Evolutionary conservation across 2,888 invertebrate genomes (phyloP).

Genomic region (Holacanthella duospinosa): DNA sequence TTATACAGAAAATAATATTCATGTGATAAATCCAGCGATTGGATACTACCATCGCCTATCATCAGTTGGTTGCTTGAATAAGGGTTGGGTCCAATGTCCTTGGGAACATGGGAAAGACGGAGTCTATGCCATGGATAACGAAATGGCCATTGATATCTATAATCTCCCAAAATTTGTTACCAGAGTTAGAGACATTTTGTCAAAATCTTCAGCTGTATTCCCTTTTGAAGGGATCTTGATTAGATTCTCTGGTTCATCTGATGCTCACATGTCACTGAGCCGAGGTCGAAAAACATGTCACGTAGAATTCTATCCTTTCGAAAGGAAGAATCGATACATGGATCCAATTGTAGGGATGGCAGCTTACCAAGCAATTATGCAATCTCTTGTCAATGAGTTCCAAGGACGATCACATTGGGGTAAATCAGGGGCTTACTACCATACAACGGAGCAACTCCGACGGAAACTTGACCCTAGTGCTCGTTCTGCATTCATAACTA

Average conservation of each 20-base stretch:
- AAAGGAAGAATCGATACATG: slow-evolving; percentile 4
- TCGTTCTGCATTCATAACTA: slow-evolving; percentile 3
- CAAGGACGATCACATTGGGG: slow-evolving; percentile 18
- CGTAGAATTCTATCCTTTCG: slow-evolving; percentile 8
- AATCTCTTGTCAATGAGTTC: slow-evolving; percentile 8
- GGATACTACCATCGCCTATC: background rate
- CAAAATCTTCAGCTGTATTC: slow-evolving; percentile 1
- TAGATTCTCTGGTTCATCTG: background rate
- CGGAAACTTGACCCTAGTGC: slow-evolving; percentile 12
- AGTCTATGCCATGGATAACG: slow-evolving; percentile 2
- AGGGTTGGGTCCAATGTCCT: background rate
- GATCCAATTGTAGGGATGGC: slow-evolving; percentile 2
- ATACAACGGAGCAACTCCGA: slow-evolving; percentile 7
- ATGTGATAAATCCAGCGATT: background rate
- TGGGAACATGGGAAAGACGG: slow-evolving; percentile 5
- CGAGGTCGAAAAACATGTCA: background rate
- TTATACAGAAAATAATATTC: background rate
- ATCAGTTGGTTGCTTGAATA: background rate
- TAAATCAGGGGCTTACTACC: slow-evolving; percentile 16
- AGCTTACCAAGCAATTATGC: slow-evolving; percentile 8
- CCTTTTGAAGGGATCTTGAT: slow-evolving; percentile 10
- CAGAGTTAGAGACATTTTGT: background rate
- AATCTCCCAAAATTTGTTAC: background rate
- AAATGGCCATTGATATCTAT: slow-evolving; percentile 3
- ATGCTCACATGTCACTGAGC: slow-evolving; percentile 6